Percentiles rank a stretch among this genome's conserved stretches.
Evolutionary conservation across 2,888 invertebrate species (phyloP).

Genomic region (Acleris literana): DNA sequence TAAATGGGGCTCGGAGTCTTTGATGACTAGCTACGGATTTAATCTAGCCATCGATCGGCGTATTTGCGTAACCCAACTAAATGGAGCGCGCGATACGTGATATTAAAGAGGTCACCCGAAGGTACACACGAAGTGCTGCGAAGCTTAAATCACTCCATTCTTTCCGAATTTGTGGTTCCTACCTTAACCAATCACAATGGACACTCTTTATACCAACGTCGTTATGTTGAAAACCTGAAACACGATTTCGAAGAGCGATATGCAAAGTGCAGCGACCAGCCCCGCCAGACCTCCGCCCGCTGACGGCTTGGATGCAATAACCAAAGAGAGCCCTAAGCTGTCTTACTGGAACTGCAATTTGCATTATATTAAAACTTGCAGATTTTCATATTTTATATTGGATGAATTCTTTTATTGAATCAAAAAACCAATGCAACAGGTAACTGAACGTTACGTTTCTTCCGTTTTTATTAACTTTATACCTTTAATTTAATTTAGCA

Average conservation of each 20-base stretch:
- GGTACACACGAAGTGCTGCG: neutral
- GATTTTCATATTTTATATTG: constrained; percentile 18
- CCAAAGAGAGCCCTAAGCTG: constrained; percentile 5
- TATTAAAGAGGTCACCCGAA: neutral
- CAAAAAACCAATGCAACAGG: too few species aligned
- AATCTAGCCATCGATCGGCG: too few species aligned
- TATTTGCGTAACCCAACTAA: too few species aligned
- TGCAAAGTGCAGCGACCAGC: constrained; percentile 17
- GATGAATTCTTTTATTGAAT: constrained; percentile 11
- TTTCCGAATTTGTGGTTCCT: neutral
- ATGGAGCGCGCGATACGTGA: too few species aligned
- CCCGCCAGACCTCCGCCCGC: constrained; percentile 7
- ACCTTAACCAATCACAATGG: constrained; percentile 6
- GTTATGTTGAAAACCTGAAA: constrained; percentile 25
- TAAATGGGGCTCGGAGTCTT: too few species aligned
- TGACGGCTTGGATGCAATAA: constrained; percentile 25
- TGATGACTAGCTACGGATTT: too few species aligned
- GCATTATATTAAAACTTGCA: constrained; percentile 31
- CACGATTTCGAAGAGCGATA: constrained; percentile 19
- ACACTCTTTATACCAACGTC: constrained; percentile 4
- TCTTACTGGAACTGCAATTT: constrained; percentile 27
- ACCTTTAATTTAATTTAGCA: neutral
- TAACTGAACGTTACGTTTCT: too few species aligned
- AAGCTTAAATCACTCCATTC: neutral
- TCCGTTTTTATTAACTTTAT: too few species aligned